Conservation (phyloP, 2,888 invertebrate species). For the Cataglyphis albicans region DNA sequence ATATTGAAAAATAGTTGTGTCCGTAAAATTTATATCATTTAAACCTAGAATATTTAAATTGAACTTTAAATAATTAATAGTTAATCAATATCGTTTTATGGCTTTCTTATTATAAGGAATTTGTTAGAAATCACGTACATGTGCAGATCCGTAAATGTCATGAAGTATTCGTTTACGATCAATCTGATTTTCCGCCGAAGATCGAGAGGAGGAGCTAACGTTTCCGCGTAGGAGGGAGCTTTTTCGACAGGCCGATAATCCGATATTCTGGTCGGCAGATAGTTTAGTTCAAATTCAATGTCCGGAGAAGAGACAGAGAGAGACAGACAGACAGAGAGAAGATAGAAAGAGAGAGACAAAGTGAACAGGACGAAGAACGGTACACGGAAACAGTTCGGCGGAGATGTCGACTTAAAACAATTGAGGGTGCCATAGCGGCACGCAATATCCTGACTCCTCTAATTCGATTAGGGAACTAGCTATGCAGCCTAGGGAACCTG, state of each 20-base stretch:
- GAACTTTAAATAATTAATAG: neutral
- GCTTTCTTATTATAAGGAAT: neutral
- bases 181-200: constrained; percentile 66
- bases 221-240: constrained; percentile 32
- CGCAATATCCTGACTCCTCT: constrained; percentile 86
- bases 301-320: constrained; percentile 79
- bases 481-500: constrained; percentile 72
- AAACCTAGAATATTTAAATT: neutral
- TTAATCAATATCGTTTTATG: neutral
- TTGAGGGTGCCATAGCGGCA: constrained; percentile 81
- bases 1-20: neutral
- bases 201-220: constrained; percentile 51
- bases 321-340: constrained; percentile 76
- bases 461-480: constrained; percentile 85
- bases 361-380: constrained; percentile 21
- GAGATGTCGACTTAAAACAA: constrained; percentile 86
- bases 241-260: constrained; percentile 79
- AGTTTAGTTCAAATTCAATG: constrained; percentile 86
- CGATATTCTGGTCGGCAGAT: constrained; percentile 81
- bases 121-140: constrained; percentile 31
- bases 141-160: neutral
- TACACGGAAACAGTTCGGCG: constrained; percentile 74
- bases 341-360: constrained; percentile 31
- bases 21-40: neutral
- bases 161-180: constrained; percentile 65